Base-by-base conservation (phyloP, 1,140 invertebrate species). In the Dendrolimus punctatus region DNA sequence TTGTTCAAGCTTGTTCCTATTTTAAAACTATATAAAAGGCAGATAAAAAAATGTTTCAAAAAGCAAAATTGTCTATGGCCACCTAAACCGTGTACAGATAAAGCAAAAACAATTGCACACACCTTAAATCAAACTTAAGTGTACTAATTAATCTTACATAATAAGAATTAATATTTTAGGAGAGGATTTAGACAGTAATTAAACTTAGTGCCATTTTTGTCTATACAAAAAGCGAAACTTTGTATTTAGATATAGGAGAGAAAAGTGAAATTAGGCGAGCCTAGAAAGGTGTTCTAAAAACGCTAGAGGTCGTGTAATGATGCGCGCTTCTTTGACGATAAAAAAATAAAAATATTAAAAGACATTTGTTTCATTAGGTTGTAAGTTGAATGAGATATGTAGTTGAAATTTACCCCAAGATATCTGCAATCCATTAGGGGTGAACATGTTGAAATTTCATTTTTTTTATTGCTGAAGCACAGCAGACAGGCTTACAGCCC, bases 181-280 rank as follows among this genome's bases (percentile, higher is more conserved):
- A 78, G 74, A 73, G 78, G 78, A 78, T 83, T 80, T 81, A 84
- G 80, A 76, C 78, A 73, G 55, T 79, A 80, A 84, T 80, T 66
- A 76, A 23, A 74, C 68, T 62, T 73, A 72, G 44, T 68, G 57
- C 54, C 69, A 62, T 59, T 62, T 67, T 60, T 50, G 23, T 50
- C 42, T 42, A 8, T 48, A 23, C 36, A 9, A 8, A 38, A 38
- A 48, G 36, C 36, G 4, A 8, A 8, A 7, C 8, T n/a, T 9
- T n/a, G 6, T 36, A 48, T 48, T 36, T 48, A 48, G 6, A 23
- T 23, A 23, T 23, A 23, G 23, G 23, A 23, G 36, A 37, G 7
- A 48, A 48, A 48, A 8, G 46, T 48, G 36, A 39, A 48, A 48
- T 38, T 48, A 39, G 46, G 36, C 36, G 46, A 10, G 9, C 6